Evolutionary conservation across 2,113 vertebrate species (phyloP), one percentile per base, ranked within the genome.

Genomic region (Cyanoramphus novaezelandiae): DNA sequence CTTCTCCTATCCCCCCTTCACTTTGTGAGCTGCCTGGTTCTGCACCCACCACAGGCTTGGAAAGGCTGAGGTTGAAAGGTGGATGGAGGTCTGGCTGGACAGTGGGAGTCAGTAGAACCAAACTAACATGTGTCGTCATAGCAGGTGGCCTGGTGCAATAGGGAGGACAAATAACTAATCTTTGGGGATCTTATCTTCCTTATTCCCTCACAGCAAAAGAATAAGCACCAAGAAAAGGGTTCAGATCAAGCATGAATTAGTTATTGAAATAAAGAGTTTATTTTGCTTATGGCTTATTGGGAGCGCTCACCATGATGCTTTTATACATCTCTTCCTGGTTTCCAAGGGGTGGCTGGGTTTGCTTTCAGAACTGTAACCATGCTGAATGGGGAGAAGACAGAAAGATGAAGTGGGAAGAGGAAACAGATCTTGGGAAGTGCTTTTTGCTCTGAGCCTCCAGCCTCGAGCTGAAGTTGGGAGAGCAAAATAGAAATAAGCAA

Each of bases 1-100:
- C 15, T 44, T 44, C 43, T 46, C 44, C 18, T 46, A 19, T 19
- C 18, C 44, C 31, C 9, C 20, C 57, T 35, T 59, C 57, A 35
- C 19, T 63, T 55, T 64, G 16, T 57, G 60, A 41, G 19, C 28
- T 63, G 6, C 43, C 47, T 49, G 44, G 18, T 37, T 49, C 55
- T 64, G 55, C 35, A 89, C 4, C 31, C 41, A 63, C 9, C 31
- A 39, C 9, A 50, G 17, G 27, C 74, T 37, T 47, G 60, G n/a
- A 53, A 43, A 63, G 55, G n/a, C 13, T 37, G 39, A 62, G 19
- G 20, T 33, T 75, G 35, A 17, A 24, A 39, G 43, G 68, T 0
- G 2, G 29, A 6, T n/a, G 49, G 47, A 8, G 31, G 13, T 11
- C 17, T 2, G 3, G 47, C 7, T 17, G 63, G 19, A 5, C 0